Percentiles rank a stretch among this genome's conserved stretches.
Conservation (phyloP, 2,113 vertebrate genomes). For the Indri indri region DNA sequence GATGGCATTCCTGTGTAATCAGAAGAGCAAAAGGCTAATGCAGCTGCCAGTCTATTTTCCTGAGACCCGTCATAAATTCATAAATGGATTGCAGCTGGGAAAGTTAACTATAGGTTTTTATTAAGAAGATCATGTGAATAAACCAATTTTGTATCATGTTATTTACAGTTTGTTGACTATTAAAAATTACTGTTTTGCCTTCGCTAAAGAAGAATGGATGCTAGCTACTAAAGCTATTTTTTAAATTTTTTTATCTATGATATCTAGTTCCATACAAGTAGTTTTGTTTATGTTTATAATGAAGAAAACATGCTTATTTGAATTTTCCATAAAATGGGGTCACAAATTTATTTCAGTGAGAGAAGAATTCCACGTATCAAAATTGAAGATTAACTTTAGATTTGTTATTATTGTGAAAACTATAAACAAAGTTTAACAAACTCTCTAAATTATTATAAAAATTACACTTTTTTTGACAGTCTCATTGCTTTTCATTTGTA, state of each 20-base stretch:
- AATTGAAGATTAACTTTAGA: neutral
- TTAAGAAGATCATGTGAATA: neutral
- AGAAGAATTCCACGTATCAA: neutral
- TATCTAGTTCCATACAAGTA: neutral
- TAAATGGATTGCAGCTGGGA: neutral
- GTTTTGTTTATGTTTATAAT: neutral
- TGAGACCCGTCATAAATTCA: neutral
- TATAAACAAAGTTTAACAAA: neutral
- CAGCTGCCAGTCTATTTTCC: neutral
- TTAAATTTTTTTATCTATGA: neutral
- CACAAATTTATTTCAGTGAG: neutral
- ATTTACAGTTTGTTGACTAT: neutral
- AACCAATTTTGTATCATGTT: neutral
- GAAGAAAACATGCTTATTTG: neutral
- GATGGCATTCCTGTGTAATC: constrained; percentile 72
- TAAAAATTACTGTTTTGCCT: neutral
- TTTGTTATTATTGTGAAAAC: neutral
- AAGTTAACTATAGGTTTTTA: neutral
- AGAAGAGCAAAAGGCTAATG: constrained; percentile 28
- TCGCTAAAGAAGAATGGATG: neutral
- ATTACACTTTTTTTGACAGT: neutral
- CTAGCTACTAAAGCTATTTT: neutral
- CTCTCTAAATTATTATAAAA: neutral
- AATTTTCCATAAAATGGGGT: neutral
- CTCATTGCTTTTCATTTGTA: neutral